A percentile compares a stretch with the other conserved stretches of the same genome.
These are phyloP conservation scores for Apamea crenata DNA, from an alignment of 2,888 invertebrate genomes.

Conservation along the genomic window DNA sequence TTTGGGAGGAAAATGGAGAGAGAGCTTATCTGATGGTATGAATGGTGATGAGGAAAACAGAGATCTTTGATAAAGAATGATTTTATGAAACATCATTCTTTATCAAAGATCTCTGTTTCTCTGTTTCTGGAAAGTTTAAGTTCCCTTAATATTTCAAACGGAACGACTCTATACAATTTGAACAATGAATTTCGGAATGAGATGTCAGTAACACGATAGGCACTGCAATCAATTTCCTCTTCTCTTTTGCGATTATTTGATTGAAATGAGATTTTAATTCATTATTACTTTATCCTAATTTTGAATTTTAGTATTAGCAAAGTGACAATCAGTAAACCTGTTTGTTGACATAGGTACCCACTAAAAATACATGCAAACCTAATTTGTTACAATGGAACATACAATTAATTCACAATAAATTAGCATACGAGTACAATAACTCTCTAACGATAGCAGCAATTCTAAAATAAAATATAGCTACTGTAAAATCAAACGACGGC, in stretches of 20 bases:
- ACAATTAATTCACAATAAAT: slow-evolving; percentile 36
- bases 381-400: background rate
- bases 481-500: slow-evolving; percentile 43
- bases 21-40: background rate
- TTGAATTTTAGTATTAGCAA: background rate
- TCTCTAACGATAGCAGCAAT: slow-evolving; percentile 16
- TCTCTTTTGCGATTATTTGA: background rate
- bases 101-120: too few species aligned
- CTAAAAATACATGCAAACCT: background rate
- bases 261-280: too few species aligned
- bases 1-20: background rate
- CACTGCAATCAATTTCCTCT: background rate
- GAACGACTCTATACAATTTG: background rate
- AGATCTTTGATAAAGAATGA: too few species aligned
- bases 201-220: background rate
- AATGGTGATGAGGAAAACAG: background rate
- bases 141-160: background rate
- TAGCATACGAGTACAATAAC: slow-evolving; percentile 16
- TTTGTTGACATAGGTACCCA: background rate
- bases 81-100: too few species aligned
- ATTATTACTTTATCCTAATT: too few species aligned
- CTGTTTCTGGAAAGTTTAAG: too few species aligned
- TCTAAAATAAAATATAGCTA: slow-evolving; percentile 41
- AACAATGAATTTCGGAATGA: background rate
- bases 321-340: background rate